Base-by-base conservation (phyloP, 2,797 vertebrate species). In the Yasuhikotakia modesta region DNA sequence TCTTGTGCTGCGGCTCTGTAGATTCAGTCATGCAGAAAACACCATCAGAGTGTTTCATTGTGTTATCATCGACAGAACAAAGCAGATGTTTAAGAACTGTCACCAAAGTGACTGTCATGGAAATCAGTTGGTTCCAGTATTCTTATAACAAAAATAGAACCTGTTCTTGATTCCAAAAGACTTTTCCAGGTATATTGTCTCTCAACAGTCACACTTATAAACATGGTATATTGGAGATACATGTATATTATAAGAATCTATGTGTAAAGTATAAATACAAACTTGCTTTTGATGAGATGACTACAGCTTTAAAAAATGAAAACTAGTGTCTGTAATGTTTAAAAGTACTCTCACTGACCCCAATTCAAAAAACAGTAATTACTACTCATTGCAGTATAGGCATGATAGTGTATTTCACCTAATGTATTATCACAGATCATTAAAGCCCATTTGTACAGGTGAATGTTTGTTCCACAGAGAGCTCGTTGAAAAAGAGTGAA, bases 381-480 rank as follows among this genome's bases (percentile, higher is more conserved):
- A 57, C 19, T n/a, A 21, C 27, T 35, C 16, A 32, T 74, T 43
- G 73, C 46, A 55, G 27, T 66, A 53, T 48, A 79, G 57, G 52
- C 45, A 76, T 72, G 53, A 21, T 2, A 43, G 52, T 60, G 21
- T 19, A 67, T 68, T 48, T 65, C 46, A 35, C 35, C 22, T 50
- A 58, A 21, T 58, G 55, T 27, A 57, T 61, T 67, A 73, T 57
- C 55, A 64, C 48, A 11, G 63, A 43, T 32, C 53, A 68, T 57
- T 57, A 57, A 12, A 73, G 53, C 30, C 19, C 43, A 57, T 79
- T 79, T 50, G 52, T 73, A 24, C 70, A 73, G 53, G 57, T 53
- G 14, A 19, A 46, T 48, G 30, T 53, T 39, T 27, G 27, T 27
- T 30, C 57, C 19, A 63, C 39, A 50, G 50, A 70, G 13, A 21